These are phyloP conservation scores for Chaetops frenatus DNA, from an alignment of 2,113 vertebrate genomes.

Conservation along the genomic window DNA sequence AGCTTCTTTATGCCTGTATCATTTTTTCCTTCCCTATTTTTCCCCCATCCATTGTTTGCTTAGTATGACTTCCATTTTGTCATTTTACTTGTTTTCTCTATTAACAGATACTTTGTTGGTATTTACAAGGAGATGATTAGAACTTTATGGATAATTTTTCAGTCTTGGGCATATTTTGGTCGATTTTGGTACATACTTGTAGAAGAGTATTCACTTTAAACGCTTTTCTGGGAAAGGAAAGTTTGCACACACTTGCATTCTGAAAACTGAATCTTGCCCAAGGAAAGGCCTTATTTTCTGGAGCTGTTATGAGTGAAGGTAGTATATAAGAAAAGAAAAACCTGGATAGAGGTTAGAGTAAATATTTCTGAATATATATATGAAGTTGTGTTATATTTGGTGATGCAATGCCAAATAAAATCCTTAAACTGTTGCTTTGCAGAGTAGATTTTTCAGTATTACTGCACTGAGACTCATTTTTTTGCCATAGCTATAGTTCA, in stretches of 20 bases:
- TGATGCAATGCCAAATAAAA: neutral
- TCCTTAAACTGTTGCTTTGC: neutral
- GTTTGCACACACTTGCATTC: neutral
- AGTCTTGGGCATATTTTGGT: neutral
- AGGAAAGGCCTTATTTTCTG: neutral
- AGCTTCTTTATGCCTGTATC: neutral
- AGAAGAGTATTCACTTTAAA: neutral
- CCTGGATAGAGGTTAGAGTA: neutral
- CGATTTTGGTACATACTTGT: neutral
- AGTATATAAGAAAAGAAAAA: neutral
- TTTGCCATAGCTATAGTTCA: neutral
- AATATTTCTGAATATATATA: neutral
- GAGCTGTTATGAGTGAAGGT: neutral
- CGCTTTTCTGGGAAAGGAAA: neutral
- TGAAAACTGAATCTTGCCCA: neutral
- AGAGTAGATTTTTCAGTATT: neutral
- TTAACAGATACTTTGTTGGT: neutral
- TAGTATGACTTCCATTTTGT: neutral
- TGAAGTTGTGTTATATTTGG: neutral
- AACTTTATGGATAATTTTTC: neutral
- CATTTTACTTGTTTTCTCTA: neutral
- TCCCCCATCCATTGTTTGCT: neutral
- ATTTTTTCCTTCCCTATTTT: neutral
- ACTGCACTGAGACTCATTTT: neutral
- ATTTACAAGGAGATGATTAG: neutral